A percentile compares a stretch with the other conserved stretches of the same genome.
Conservation (phyloP, 2,797 vertebrate genomes). For the Rhinophrynus dorsalis region DNA sequence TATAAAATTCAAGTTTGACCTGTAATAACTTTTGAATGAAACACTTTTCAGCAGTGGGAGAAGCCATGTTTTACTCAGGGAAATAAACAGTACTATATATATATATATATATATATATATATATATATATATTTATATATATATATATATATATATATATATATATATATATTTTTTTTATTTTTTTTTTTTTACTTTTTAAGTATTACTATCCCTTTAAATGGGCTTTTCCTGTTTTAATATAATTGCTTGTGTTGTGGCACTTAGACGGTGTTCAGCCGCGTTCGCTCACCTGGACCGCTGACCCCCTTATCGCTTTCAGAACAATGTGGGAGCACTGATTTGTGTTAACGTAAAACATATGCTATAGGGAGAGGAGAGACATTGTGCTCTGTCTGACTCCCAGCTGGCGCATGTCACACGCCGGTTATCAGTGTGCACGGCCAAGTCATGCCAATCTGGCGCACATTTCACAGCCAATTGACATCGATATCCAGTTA, state of each 20-base stretch:
- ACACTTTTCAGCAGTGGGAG: too few relatives aligned
- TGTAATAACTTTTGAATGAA: too few relatives aligned
- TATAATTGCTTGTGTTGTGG: not conserved
- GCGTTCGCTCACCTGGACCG: not conserved
- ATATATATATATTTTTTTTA: too few relatives aligned
- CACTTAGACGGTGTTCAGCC: not conserved
- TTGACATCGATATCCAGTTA: conserved; percentile 14
- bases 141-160: too few relatives aligned
- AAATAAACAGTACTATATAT: too few relatives aligned
- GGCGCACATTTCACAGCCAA: conserved; percentile 26
- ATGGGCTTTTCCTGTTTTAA: too few relatives aligned
- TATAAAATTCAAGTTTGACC: too few relatives aligned
- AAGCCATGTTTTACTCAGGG: too few relatives aligned
- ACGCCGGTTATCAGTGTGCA: conserved; percentile 7
- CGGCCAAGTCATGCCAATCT: conserved; percentile 15
- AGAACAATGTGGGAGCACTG: not conserved
- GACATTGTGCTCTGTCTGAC: conserved; percentile 6
- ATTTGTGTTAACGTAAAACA: conserved; percentile 1
- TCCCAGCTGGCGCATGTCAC: conserved; percentile 28
- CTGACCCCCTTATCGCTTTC: not conserved
- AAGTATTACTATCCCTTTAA: too few relatives aligned
- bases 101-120: too few relatives aligned
- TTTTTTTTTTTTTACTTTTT: too few relatives aligned
- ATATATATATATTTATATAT: too few relatives aligned
- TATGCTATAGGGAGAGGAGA: conserved; percentile 18